Evolutionary conservation across 1,140 invertebrate genomes (phyloP).

Genomic region (Philotrypesis tridentata): DNA sequence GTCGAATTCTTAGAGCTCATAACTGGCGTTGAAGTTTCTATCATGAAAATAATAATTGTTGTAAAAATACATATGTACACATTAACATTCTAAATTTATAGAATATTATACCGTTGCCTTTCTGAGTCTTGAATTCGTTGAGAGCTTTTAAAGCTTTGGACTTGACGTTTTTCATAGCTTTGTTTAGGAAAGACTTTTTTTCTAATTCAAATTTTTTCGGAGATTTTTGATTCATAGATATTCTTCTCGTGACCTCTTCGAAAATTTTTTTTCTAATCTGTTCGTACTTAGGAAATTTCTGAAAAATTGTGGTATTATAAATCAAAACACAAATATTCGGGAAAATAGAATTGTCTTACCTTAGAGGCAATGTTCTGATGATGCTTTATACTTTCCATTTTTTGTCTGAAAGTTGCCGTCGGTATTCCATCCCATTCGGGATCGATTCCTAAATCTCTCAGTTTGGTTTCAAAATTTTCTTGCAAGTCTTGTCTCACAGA

Average conservation of each 20-base stretch:
- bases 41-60: constrained; percentile 12
- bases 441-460: constrained; percentile 75
- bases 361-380: constrained; percentile 73
- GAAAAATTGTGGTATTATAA: constrained; percentile 55
- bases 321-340: background rate
- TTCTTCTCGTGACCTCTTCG: constrained; percentile 70
- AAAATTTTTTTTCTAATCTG: constrained; percentile 73
- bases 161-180: constrained; percentile 73
- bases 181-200: constrained; percentile 68
- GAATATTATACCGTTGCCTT: constrained; percentile 55
- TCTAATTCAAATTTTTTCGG: constrained; percentile 47
- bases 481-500: constrained; percentile 57
- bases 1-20: constrained; percentile 53
- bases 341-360: too few relatives aligned
- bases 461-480: constrained; percentile 61
- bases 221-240: constrained; percentile 57
- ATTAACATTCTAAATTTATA: background rate
- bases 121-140: constrained; percentile 65
- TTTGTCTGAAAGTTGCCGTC: constrained; percentile 71
- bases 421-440: constrained; percentile 75
- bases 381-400: constrained; percentile 73
- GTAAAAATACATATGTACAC: background rate
- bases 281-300: constrained; percentile 74
- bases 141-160: constrained; percentile 74
- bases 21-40: constrained; percentile 51